A percentile compares a stretch with the other conserved stretches of the same genome.
Evolutionary conservation across 2,888 invertebrate genomes (phyloP).

Genomic region (Pachliopta kotzebuea): DNA sequence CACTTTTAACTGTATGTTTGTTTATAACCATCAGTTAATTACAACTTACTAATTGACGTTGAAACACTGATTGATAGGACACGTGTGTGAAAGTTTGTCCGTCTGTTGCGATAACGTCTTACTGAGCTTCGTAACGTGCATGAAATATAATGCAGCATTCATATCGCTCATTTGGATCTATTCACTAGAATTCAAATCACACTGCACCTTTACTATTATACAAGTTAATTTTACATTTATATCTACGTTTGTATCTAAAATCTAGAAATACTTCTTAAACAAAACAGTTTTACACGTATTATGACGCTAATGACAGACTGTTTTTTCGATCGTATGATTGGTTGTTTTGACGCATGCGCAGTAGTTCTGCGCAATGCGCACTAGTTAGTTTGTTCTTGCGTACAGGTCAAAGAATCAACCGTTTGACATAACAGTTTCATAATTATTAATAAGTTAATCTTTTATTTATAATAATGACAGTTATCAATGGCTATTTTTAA

Average conservation of each 20-base stretch:
- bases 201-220: background rate
- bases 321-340: background rate
- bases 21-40: slow-evolving; percentile 46
- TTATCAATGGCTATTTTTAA: too few species aligned
- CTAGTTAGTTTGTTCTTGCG: too few species aligned
- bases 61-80: slow-evolving; percentile 50
- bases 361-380: too few species aligned
- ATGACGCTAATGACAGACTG: background rate
- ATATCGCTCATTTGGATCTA: slow-evolving; percentile 18
- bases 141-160: slow-evolving; percentile 13
- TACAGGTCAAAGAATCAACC: background rate
- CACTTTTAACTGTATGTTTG: slow-evolving; percentile 5
- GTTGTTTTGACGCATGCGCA: slow-evolving; percentile 2
- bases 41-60: slow-evolving; percentile 55
- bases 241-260: background rate
- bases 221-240: background rate
- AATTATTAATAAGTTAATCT: too few species aligned
- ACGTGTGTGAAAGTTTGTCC: slow-evolving; percentile 24
- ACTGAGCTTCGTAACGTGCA: slow-evolving; percentile 4
- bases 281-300: too few species aligned
- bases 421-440: background rate
- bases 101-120: slow-evolving; percentile 16
- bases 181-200: slow-evolving; percentile 10
- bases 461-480: too few species aligned
- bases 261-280: too few species aligned